Base-by-base conservation (phyloP, 2,888 invertebrate genomes). In the Tyria jacobaeae region DNA sequence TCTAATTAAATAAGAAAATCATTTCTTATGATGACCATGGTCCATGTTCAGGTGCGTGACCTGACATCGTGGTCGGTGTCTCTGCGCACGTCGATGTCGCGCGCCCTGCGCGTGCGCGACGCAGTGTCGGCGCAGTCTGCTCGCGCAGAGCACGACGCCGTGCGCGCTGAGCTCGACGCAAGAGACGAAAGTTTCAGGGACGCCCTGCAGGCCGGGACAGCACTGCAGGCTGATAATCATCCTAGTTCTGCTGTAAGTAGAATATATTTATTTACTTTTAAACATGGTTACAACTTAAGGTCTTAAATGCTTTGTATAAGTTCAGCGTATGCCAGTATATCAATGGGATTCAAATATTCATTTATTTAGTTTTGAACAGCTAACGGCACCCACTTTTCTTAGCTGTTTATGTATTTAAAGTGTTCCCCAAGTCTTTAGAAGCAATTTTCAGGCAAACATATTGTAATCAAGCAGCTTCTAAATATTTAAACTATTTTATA, bases 21-120 rank as follows among this genome's bases (percentile, higher is more conserved):
- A n/a, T n/a, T n/a, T n/a, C n/a, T n/a, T n/a, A 31, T 31, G 27
- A 2, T 31, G 27, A 41, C 9, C n/a, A 4, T 0, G 4, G 27
- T 31, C 24, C n/a, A 7, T 2, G 35, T 4, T 1, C 44, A 96
- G 95, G 96, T 96, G 0, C 95, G 99, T 71, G 98, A 99, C 90
- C 95, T 99, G 66, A 96, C 97, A 75, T 97, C 96, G 25, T 99
- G 99, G 99, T 97, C 98, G 0, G 95, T 96, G 15, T 96, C 96
- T 60, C 93, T 98, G 15, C 95, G 97, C 68, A 96, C 97, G 0
- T 95, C 96, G 15, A 96, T 97, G 81, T 90, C 97, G 5, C 95
- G 97, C 15, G 95, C 96, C 0, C 95, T 97, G 25, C 97, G 96
- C 82, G 97, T 97, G 4, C 95, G 98, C 47, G 97, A 97, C 88